Base-by-base conservation (phyloP, 2,797 vertebrate genomes). In the Epinephelus awoara region DNA sequence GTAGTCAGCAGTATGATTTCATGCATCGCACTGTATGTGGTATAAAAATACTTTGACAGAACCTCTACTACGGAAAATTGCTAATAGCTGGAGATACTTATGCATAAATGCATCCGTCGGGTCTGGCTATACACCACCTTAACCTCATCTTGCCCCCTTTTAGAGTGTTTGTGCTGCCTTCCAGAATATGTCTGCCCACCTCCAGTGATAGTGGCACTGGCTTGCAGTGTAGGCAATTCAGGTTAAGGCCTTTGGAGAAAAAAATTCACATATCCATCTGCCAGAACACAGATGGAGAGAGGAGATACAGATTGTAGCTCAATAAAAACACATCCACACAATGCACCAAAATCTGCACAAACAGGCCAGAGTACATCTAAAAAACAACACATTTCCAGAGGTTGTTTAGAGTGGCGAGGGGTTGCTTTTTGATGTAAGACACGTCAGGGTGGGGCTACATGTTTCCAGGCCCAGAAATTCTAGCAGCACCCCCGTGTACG, bases 221-320 rank as follows among this genome's bases (percentile, higher is more conserved):
- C 3, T 25, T 38, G n/a, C 46, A 54, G 42, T 68, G 63, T 61
- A 19, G 27, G 59, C 12, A 73, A 58, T 64, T 63, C 12, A 70
- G 42, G 65, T 77, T 56, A 47, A 74, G 57, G 55, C 63, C 21
- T 77, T 54, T 25, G 55, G 56, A 62, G 27, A 6, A 25, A 42
- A 27, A 78, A 44, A 65, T 4, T 40, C n/a, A 61, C 46, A 72
- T 8, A 65, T 76, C 59, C 47, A 77, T 75, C 76, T 75, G 77
- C 46, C 44, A 64, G 72, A n/a, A 70, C 61, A 70, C 46, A 75
- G 73, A 72, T 69, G 62, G 67, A 75, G 62, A 62, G 11, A 65
- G 4, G 40, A 65, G 27, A 65, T 59, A 65, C 40, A 77, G 65
- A 63, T 59, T 56, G 50, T 25, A 59, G 67, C 14, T 76, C 4